Conservation (phyloP, 2,113 vertebrate genomes). For the Cyphomyrus discorhynchus region DNA sequence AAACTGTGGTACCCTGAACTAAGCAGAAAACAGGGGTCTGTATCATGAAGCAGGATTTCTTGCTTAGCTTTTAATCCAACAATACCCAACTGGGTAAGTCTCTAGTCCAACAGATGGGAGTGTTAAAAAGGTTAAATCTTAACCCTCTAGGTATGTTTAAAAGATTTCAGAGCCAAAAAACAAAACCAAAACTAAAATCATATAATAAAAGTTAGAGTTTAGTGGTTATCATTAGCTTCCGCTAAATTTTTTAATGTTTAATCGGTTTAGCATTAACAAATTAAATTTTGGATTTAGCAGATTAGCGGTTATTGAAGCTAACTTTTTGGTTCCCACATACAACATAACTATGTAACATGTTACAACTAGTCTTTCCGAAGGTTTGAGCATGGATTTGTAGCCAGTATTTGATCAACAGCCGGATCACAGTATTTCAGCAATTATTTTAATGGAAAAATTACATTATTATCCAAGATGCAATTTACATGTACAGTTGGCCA, state of each 20-base stretch:
- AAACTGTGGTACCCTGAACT: too few species aligned
- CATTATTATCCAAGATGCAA: neutral
- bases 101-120: too few species aligned
- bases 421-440: neutral
- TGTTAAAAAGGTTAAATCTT: too few species aligned
- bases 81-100: too few species aligned
- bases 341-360: too few species aligned
- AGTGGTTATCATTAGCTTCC: neutral
- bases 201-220: neutral
- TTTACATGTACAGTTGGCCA: neutral
- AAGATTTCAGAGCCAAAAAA: neutral
- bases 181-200: neutral
- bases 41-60: too few species aligned
- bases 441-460: neutral
- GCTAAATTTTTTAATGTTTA: neutral
- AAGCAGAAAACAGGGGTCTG: too few species aligned
- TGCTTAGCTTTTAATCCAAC: too few species aligned
- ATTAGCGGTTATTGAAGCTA: neutral
- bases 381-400: neutral
- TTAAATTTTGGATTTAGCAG: neutral
- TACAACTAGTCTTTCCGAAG: neutral
- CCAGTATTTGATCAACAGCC: neutral
- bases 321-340: neutral
- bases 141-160: neutral
- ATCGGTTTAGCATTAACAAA: neutral